Percentiles rank a stretch among this genome's conserved stretches.
Conservation (phyloP, 37 sponge, comb jelly and placozoan genomes). For the Halisarca cf. caerulea region DNA sequence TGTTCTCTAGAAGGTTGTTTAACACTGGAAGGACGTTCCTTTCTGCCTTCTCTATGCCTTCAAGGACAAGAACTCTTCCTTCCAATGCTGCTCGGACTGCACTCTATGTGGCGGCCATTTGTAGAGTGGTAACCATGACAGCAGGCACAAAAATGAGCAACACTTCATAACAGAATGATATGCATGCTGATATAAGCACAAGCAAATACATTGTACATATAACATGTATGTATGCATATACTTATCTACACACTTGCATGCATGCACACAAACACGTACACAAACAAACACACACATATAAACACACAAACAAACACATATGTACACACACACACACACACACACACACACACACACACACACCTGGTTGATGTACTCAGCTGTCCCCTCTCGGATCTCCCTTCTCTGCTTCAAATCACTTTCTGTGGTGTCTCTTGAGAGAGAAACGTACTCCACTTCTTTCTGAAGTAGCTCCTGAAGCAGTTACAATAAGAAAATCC, state of each 20-base stretch:
- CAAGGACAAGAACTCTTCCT: conserved; percentile 81
- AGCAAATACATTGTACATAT: neutral
- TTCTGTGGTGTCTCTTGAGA: conserved; percentile 91
- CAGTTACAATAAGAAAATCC: neutral
- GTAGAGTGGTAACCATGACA: neutral
- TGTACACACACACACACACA: conserved; percentile 1
- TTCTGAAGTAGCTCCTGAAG: conserved; percentile 64
- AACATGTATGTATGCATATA: neutral
- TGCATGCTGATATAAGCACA: neutral
- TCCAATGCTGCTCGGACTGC: conserved; percentile 84
- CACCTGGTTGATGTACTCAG: conserved; percentile 76
- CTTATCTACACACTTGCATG: neutral
- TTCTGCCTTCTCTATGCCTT: conserved; percentile 92
- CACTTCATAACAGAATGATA: too few relatives aligned
- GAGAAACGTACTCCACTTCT: conserved; percentile 84
- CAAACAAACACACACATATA: neutral
- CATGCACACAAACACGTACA: neutral
- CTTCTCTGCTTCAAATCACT: conserved; percentile 92
- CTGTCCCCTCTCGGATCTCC: conserved; percentile 77
- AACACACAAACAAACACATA: neutral
- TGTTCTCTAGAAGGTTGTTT: conserved; percentile 93
- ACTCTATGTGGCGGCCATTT: conserved; percentile 25
- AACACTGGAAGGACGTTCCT: conserved; percentile 90
- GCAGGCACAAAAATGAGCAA: neutral
- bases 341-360: neutral